These are phyloP conservation scores for Leptinotarsa texana DNA, from an alignment of 1,140 invertebrate genomes.

Conservation along the genomic window DNA sequence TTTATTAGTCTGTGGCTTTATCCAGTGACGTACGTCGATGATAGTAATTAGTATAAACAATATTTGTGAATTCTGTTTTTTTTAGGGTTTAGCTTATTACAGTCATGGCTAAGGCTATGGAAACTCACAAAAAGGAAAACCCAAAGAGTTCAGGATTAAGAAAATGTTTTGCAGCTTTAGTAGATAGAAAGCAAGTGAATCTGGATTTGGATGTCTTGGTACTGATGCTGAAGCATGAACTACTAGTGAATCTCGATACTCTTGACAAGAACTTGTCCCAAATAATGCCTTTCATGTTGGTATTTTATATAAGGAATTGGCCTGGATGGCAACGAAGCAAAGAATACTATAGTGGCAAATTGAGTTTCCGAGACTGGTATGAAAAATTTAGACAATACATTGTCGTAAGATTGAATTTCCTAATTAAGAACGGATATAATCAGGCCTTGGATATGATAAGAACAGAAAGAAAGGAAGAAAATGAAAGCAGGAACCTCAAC, in stretches of 20 bases:
- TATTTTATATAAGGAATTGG: slow-evolving; percentile 42
- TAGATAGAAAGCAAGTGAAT: slow-evolving; percentile 39
- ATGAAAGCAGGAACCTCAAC: slow-evolving; percentile 2
- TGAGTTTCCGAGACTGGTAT: slow-evolving; percentile 37
- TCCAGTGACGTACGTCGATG: no score
- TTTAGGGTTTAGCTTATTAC: no score
- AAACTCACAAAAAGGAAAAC: slow-evolving; percentile 15
- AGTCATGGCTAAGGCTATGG: background rate
- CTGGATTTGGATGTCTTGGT: slow-evolving; percentile 35
- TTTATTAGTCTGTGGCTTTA: no score
- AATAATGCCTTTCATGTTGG: slow-evolving; percentile 35
- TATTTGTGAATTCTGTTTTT: no score
- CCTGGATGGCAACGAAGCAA: slow-evolving; percentile 41
- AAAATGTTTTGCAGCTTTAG: slow-evolving; percentile 37
- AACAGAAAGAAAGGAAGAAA: slow-evolving; percentile 7
- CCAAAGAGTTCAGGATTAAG: slow-evolving; percentile 28
- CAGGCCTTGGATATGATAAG: slow-evolving; percentile 14
- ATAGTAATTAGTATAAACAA: no score
- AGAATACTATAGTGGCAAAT: slow-evolving; percentile 39
- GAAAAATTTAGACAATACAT: slow-evolving; percentile 40
- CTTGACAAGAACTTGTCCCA: slow-evolving; percentile 20
- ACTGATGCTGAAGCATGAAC: slow-evolving; percentile 36
- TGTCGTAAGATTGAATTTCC: slow-evolving; percentile 31
- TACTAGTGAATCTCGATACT: slow-evolving; percentile 32
- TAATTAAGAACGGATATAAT: slow-evolving; percentile 25